These are phyloP conservation scores for Ophion obscuratus DNA, from an alignment of 2,888 invertebrate genomes.

Conservation along the genomic window DNA sequence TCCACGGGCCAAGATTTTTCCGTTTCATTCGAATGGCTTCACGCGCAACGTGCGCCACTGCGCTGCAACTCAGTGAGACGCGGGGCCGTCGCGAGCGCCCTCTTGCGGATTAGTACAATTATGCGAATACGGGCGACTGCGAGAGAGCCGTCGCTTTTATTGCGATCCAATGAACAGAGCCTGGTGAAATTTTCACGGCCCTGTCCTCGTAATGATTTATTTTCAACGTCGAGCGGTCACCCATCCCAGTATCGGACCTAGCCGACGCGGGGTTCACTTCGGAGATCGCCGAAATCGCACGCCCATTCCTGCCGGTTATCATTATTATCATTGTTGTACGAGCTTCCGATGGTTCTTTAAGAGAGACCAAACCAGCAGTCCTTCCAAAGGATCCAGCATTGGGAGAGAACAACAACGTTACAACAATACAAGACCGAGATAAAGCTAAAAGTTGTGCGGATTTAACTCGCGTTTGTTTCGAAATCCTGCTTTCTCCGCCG, in stretches of 20 bases:
- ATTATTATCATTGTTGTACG: conserved; percentile 11
- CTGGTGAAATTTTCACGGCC: too few relatives aligned
- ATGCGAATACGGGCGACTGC: conserved; percentile 5
- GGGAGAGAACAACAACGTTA: conserved; percentile 24
- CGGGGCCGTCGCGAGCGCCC: neutral
- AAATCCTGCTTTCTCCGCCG: conserved; percentile 14
- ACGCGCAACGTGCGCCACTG: too few relatives aligned
- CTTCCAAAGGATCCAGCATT: conserved; percentile 17
- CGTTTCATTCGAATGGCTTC: neutral
- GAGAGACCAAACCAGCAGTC: conserved; percentile 22
- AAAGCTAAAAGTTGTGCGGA: conserved; percentile 39
- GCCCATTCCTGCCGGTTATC: conserved; percentile 8
- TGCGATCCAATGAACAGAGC: too few relatives aligned
- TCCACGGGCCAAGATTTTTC: conserved; percentile 11
- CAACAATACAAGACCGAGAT: conserved; percentile 37
- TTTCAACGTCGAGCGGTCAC: too few relatives aligned
- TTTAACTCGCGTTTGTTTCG: conserved; percentile 27
- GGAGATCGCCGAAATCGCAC: neutral
- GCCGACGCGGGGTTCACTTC: too few relatives aligned
- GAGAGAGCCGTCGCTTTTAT: neutral
- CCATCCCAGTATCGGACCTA: too few relatives aligned
- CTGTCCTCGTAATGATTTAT: too few relatives aligned
- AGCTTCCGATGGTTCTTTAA: conserved; percentile 17
- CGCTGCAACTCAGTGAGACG: too few relatives aligned
- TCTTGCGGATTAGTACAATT: conserved; percentile 6